phyloP scores from a whole-genome alignment of 2,113 vertebrate genomes.

The Microtus pennsylvanicus region DNA sequence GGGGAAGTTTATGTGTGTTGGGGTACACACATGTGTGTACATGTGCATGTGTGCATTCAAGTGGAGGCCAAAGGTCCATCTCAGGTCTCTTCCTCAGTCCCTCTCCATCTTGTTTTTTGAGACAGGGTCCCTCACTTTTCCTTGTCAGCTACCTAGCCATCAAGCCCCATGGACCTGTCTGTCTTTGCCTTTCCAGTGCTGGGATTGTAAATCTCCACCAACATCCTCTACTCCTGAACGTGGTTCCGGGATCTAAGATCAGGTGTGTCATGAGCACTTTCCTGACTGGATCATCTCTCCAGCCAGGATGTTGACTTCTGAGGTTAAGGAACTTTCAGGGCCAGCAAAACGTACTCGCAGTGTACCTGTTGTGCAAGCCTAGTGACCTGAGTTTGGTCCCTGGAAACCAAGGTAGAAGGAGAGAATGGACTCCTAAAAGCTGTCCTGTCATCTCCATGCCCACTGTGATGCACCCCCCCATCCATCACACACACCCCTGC shows the following conservation, averaged over 20 bases:
- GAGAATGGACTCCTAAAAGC: not conserved
- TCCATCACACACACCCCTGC: not conserved
- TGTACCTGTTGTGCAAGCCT: not conserved
- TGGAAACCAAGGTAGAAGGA: not conserved
- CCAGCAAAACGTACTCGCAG: not conserved
- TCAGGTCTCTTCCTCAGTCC: not conserved
- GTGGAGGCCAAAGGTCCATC: not conserved
- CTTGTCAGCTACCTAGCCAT: not conserved
- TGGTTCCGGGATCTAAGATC: not conserved
- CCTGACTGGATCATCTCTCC: not conserved
- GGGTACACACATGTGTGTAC: not conserved
- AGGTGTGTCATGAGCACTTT: not conserved
- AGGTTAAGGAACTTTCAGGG: not conserved
- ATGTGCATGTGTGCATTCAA: not conserved
- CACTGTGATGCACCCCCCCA: too few species aligned
- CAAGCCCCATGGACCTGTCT: not conserved
- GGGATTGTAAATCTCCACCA: not conserved
- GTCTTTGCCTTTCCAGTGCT: not conserved
- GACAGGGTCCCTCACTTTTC: not conserved
- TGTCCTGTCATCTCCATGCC: not conserved
- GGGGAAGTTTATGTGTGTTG: not conserved
- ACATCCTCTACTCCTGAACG: not conserved
- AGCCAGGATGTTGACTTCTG: not conserved
- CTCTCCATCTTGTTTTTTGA: not conserved
- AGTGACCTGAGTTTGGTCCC: not conserved